Base-by-base conservation (phyloP, 1,140 invertebrate genomes). In the Hirudo medicinalis region DNA sequence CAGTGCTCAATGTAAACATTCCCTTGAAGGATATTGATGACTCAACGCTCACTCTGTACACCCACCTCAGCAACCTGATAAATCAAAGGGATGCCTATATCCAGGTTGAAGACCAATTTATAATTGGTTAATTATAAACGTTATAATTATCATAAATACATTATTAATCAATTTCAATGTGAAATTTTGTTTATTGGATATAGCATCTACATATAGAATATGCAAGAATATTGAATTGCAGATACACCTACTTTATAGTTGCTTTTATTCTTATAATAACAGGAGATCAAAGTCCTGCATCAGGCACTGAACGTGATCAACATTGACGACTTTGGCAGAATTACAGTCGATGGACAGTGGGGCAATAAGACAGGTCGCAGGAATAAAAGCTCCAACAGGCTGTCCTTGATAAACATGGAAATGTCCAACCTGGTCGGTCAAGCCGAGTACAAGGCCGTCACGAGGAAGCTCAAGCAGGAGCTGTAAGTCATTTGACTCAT, bases 1-100 rank as follows among this genome's bases (percentile, higher is more conserved):
- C 57, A 63, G 57, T 63, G 22, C 57, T 63, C 22, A 63, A 63
- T 32, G 57, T 63, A 32, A 63, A 63, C 57, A 63, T 63, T 25
- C 57, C 57, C 22, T 63, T 63, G 29, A 22, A 32, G 22, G 29
- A 63, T 63, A 63, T 63, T 32, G 57, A 63, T 32, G 57, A 32
- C 29, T 63, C 57, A 22, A 63, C 57, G 15, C 57, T 63, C 22
- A 63, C 57, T 63, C 57, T 63, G 11, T 63, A 63, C 57, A 25
- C 57, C 3, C 57, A 63, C 20, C 57, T 63, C 57, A 63, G 57
- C 57, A 63, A 32, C 29, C 57, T 63, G 22, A 63, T 63, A 25
- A 32, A 32, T 22, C 57, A 63, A 32, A 63, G 57, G 57, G 57
- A 63, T 63, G 57, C 22, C 22, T 63, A 63, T 11, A 63, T 63